Evolutionary conservation across 2,113 vertebrate species (phyloP).

Genomic region (Odocoileus virginianus): DNA sequence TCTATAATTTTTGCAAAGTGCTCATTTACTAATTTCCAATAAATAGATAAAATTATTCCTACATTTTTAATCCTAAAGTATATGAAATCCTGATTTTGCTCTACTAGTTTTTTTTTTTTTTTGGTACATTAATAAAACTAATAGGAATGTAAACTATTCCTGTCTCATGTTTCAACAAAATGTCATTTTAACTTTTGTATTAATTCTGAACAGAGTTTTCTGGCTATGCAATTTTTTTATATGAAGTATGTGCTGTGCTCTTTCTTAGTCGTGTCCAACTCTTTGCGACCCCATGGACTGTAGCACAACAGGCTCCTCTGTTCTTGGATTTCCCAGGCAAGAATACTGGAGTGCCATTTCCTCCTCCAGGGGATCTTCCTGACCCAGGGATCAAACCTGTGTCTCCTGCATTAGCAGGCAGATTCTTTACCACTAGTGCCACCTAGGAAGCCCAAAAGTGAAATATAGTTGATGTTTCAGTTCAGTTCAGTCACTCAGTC

Average conservation of each 20-base stretch:
- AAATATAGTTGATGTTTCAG: no score
- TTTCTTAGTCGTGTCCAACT: no score
- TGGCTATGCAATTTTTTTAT: not conserved
- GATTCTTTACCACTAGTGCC: no score
- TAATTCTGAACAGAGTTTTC: not conserved
- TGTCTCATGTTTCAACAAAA: not conserved
- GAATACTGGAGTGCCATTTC: no score
- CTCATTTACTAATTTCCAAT: not conserved
- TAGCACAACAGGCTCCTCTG: no score
- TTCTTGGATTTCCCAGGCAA: no score
- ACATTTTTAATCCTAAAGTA: not conserved
- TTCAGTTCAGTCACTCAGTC: no score
- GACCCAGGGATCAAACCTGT: no score
- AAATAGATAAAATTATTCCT: not conserved
- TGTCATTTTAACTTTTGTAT: not conserved
- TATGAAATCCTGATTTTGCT: slow-evolving; percentile 35
- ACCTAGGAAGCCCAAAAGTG: no score
- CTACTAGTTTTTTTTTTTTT: not conserved
- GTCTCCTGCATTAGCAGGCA: no score
- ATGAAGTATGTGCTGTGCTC: not conserved
- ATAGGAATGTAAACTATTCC: not conserved
- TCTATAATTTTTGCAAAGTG: not conserved
- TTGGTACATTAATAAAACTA: not conserved
- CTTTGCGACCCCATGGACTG: no score
- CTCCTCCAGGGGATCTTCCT: no score